These are phyloP conservation scores for Pectinophora gossypiella DNA, from an alignment of 1,140 invertebrate species.

Conservation along the genomic window DNA sequence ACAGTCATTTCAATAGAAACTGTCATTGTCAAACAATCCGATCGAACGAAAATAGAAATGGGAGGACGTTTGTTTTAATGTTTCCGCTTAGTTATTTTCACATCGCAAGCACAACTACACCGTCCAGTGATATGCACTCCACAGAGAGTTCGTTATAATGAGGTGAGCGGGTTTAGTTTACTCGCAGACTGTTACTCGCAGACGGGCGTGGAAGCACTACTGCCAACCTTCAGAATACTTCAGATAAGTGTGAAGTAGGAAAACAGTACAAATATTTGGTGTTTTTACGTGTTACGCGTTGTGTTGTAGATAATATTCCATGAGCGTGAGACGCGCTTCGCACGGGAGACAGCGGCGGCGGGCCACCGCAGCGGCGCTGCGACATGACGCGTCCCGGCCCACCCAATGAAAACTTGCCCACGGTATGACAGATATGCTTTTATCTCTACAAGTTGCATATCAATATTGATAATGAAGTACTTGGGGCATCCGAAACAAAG, in stretches of 20 bases:
- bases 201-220: neutral
- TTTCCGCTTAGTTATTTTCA: neutral
- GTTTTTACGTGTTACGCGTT: neutral
- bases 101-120: neutral
- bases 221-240: conserved; percentile 13
- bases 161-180: too few relatives aligned
- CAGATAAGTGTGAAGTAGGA: too few relatives aligned
- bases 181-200: neutral
- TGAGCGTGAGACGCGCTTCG: conserved; percentile 10
- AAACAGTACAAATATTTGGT: neutral
- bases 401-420: conserved; percentile 88
- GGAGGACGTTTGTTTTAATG: neutral
- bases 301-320: conserved; percentile 23
- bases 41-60: neutral
- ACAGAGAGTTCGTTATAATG: neutral
- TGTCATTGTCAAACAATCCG: conserved; percentile 1
- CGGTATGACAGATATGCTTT: conserved; percentile 22
- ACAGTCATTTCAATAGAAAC: too few relatives aligned
- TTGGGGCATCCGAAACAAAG: too few relatives aligned
- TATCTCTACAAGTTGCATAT: neutral
- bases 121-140: neutral
- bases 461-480: neutral
- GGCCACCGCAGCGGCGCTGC: conserved; percentile 25
- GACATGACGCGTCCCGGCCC: conserved; percentile 81
- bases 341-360: conserved; percentile 1